phyloP scores from a whole-genome alignment of 1,140 invertebrate genomes.

The Mylabris phalerata region DNA sequence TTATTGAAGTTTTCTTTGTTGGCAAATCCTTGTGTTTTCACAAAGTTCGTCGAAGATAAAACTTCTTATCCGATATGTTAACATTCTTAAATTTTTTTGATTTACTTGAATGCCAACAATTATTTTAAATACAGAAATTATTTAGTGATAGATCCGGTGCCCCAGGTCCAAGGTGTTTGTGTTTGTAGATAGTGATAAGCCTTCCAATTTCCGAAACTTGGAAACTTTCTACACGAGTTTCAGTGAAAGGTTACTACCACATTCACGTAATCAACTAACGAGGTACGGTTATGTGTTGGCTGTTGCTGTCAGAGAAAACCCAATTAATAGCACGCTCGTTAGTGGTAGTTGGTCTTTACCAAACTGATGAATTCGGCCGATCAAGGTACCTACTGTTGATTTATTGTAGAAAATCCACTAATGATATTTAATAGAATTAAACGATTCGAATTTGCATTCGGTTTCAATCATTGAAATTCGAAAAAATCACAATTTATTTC shows the following conservation, averaged over 20 bases:
- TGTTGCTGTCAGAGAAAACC: slow-evolving; percentile 4
- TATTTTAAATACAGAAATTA: neutral
- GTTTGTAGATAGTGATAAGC: slow-evolving; percentile 3
- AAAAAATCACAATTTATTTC: too few relatives aligned
- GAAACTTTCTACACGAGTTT: slow-evolving; percentile 4
- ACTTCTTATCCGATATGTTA: too few relatives aligned
- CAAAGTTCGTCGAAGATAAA: neutral
- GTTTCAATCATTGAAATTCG: too few relatives aligned
- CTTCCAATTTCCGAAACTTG: slow-evolving; percentile 12
- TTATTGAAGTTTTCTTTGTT: neutral
- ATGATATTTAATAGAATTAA: too few relatives aligned
- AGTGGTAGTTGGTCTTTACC: slow-evolving; percentile 12
- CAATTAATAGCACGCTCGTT: slow-evolving; percentile 15
- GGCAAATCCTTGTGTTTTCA: neutral
- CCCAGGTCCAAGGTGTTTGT: slow-evolving; percentile 4
- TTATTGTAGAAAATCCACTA: too few relatives aligned
- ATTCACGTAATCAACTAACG: slow-evolving; percentile 16
- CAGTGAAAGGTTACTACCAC: slow-evolving; percentile 7
- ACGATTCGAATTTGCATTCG: too few relatives aligned
- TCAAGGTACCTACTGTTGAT: too few relatives aligned
- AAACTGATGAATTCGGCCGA: slow-evolving; percentile 7
- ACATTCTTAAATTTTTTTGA: too few relatives aligned
- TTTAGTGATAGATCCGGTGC: neutral
- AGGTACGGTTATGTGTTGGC: neutral
- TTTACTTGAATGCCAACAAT: too few relatives aligned